Conservation (phyloP, 2,797 vertebrate species). For the Pangasius macronema region DNA sequence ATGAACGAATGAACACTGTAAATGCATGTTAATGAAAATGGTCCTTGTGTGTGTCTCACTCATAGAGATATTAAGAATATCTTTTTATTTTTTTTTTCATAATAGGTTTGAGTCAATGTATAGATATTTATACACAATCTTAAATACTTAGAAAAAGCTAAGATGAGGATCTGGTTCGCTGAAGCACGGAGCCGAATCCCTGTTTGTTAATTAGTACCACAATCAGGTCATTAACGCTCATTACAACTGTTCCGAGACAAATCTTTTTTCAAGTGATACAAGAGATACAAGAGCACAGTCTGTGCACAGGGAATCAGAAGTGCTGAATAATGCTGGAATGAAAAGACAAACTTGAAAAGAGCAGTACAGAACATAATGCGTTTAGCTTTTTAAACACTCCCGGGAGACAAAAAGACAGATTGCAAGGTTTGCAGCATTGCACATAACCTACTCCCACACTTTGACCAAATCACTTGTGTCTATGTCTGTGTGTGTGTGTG, state of each 20-base stretch:
- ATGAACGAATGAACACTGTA: neutral
- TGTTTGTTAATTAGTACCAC: slow-evolving; percentile 26
- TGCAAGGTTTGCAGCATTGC: neutral
- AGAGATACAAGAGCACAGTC: neutral
- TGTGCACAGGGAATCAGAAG: neutral
- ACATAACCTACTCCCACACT: slow-evolving; percentile 34
- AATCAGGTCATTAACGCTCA: slow-evolving; percentile 4
- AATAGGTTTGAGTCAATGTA: neutral
- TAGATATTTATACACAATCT: neutral
- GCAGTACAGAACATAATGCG: neutral
- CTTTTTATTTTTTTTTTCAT: neutral
- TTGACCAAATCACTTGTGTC: slow-evolving; percentile 23
- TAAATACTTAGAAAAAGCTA: too few relatives aligned
- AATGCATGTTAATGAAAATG: neutral
- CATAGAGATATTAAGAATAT: neutral
- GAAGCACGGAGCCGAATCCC: neutral
- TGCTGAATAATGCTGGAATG: neutral
- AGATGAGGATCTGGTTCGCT: neutral
- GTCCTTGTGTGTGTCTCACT: neutral
- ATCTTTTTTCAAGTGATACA: neutral
- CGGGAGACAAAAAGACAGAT: neutral
- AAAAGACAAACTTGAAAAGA: neutral
- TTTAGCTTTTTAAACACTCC: slow-evolving; percentile 2
- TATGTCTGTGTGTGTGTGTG: slow-evolving; percentile 13
- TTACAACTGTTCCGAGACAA: neutral